A percentile compares a stretch with the other conserved stretches of the same genome.
Evolutionary conservation across 2,113 vertebrate genomes (phyloP).

Genomic region (Pomatostomus ruficeps): DNA sequence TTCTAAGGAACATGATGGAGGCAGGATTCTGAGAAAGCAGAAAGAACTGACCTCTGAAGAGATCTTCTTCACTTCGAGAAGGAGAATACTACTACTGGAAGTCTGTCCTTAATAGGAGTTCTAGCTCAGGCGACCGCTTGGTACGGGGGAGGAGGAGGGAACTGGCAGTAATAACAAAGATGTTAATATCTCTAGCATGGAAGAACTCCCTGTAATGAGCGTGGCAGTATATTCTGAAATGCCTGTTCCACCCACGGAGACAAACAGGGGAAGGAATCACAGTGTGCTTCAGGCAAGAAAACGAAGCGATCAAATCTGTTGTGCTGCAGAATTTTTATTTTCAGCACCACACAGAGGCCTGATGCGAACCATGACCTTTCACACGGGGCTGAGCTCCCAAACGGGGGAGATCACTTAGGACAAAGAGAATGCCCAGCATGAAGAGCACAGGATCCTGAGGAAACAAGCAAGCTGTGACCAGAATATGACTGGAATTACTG

Average conservation of each 20-base stretch:
- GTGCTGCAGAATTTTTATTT: neutral
- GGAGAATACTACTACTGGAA: slow-evolving; percentile 12
- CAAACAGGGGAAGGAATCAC: slow-evolving; percentile 16
- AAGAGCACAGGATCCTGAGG: neutral
- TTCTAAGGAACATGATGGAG: neutral
- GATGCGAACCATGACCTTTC: neutral
- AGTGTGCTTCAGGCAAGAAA: neutral
- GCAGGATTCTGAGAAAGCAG: slow-evolving; percentile 15
- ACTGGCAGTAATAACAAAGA: slow-evolving; percentile 58
- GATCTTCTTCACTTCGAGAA: neutral
- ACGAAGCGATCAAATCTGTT: neutral
- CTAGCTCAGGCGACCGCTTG: neutral
- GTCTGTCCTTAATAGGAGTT: slow-evolving; percentile 13
- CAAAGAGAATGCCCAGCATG: neutral
- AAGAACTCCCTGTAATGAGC: slow-evolving; percentile 33
- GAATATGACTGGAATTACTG: neutral
- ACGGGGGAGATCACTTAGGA: neutral
- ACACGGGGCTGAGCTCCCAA: neutral
- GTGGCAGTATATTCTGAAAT: neutral
- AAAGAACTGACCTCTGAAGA: slow-evolving; percentile 2
- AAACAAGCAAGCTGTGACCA: neutral
- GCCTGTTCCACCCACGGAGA: slow-evolving; percentile 14
- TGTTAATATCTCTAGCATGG: slow-evolving; percentile 9
- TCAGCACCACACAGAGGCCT: neutral
- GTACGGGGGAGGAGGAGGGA: slow-evolving; percentile 31